Evolutionary conservation across 1,140 invertebrate species (phyloP).

Genomic region (Pectinophora gossypiella): DNA sequence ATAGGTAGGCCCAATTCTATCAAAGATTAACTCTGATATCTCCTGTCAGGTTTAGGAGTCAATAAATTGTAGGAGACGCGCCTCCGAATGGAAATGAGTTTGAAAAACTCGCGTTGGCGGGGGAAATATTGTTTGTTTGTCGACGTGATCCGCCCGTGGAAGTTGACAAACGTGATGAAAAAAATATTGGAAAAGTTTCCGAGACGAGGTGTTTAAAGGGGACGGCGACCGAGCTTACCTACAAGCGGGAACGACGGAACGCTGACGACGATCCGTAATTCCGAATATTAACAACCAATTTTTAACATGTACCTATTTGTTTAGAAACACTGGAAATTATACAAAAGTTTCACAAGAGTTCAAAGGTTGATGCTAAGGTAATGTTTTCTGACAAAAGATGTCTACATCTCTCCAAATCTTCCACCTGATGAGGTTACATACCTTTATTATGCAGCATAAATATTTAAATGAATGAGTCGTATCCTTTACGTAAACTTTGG

Average conservation of each 20-base stretch:
- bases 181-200: conserved; percentile 66
- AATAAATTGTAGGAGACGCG: conserved; percentile 37
- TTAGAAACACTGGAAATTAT: no score
- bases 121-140: conserved; percentile 57
- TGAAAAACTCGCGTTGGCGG: conserved; percentile 35
- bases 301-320: no score
- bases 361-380: no score
- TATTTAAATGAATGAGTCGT: no score
- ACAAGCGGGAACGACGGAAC: not conserved
- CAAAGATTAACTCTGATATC: conserved; percentile 36
- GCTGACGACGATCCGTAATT: no score
- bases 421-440: no score
- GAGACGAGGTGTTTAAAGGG: conserved; percentile 26
- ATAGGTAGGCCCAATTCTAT: conserved; percentile 21
- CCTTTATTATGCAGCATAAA: no score
- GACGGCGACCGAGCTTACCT: conserved; percentile 1
- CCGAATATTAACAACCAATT: no score
- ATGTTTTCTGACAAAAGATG: no score
- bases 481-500: not conserved
- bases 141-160: conserved; percentile 37
- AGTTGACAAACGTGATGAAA: conserved; percentile 58
- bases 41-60: conserved; percentile 19
- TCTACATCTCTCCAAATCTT: no score
- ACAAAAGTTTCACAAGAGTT: no score
- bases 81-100: conserved; percentile 47